Percentiles rank a stretch among this genome's conserved stretches.
Conservation (phyloP, 2,113 vertebrate species). For the Eptesicus fuscus region DNA sequence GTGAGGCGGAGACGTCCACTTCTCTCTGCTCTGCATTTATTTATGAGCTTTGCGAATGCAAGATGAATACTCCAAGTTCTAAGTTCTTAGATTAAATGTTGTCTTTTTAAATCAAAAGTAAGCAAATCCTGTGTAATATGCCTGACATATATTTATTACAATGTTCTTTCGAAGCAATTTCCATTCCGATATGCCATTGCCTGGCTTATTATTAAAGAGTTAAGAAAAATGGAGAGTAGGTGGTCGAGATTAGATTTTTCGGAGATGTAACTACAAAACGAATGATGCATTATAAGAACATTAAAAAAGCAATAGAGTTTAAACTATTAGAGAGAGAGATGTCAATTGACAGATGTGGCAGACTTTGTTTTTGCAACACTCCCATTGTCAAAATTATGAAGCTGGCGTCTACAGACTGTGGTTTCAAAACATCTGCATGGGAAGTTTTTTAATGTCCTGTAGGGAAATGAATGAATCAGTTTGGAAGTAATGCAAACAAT, state of each 20-base stretch:
- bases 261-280: constrained; percentile 40
- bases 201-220: constrained; percentile 59
- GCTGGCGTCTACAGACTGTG: background rate
- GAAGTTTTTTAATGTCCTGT: background rate
- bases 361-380: background rate
- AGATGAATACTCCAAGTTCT: background rate
- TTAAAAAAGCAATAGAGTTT: constrained; percentile 14
- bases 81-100: constrained; percentile 54
- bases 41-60: background rate
- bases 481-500: background rate
- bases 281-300: constrained; percentile 12
- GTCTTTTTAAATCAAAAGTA: constrained; percentile 74
- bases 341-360: background rate
- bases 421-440: background rate
- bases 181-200: constrained; percentile 25
- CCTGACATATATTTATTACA: constrained; percentile 64
- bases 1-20: rapidly evolving
- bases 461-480: background rate
- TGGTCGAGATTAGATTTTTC: constrained; percentile 44
- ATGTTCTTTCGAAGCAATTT: constrained; percentile 57
- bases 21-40: background rate
- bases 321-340: constrained; percentile 39
- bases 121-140: constrained; percentile 58
- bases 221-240: constrained; percentile 55
- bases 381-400: background rate